These are phyloP conservation scores for Spialia ferax DNA, from an alignment of 2,888 invertebrate species.

Conservation along the genomic window DNA sequence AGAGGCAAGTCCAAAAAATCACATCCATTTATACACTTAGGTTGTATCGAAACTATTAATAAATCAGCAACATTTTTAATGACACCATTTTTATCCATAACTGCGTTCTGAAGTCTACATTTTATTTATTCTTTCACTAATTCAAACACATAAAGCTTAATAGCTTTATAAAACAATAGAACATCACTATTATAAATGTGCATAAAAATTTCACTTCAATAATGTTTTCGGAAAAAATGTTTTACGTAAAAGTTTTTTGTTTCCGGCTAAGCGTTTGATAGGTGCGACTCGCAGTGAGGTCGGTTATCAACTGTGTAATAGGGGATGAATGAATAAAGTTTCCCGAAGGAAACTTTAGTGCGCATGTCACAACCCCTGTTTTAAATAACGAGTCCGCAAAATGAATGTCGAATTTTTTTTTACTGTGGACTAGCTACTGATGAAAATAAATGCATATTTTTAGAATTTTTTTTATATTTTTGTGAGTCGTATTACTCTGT, in stretches of 20 bases:
- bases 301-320: slow-evolving; percentile 60
- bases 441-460: background rate
- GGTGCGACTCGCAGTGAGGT: slow-evolving; percentile 55
- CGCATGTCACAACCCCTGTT: slow-evolving; percentile 64
- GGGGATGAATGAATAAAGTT: slow-evolving; percentile 64
- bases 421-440: background rate
- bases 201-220: slow-evolving; percentile 19
- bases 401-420: background rate
- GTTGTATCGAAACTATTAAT: slow-evolving; percentile 59
- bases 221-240: slow-evolving; percentile 30
- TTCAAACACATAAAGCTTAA: background rate
- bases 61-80: slow-evolving; percentile 56
- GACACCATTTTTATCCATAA: slow-evolving; percentile 75
- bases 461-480: no score
- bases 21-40: slow-evolving; percentile 81
- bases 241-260: slow-evolving; percentile 57
- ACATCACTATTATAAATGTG: background rate
- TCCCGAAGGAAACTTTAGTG: slow-evolving; percentile 50
- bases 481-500: no score
- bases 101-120: slow-evolving; percentile 52
- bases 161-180: background rate
- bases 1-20: slow-evolving; percentile 70
- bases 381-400: slow-evolving; percentile 11
- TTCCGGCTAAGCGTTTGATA: slow-evolving; percentile 44
- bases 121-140: slow-evolving; percentile 17